Evolutionary conservation across 2,797 vertebrate genomes (phyloP), one percentile per base, ranked within the genome.

Genomic region (Mastacembelus armatus): DNA sequence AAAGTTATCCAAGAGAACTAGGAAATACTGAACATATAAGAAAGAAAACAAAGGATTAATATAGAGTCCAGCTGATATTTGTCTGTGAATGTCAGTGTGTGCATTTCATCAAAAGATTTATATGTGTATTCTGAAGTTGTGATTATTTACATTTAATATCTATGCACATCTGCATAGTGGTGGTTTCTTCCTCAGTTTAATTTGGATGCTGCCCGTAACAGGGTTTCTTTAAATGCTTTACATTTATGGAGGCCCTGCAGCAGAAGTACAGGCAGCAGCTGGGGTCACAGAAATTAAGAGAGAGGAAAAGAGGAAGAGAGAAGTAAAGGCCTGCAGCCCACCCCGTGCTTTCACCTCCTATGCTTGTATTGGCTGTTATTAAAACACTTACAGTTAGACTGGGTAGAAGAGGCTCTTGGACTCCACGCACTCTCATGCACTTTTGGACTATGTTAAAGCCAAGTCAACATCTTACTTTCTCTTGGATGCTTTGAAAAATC

Each of bases 201-300:
- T 87, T 83, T 81, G 79, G 73, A 85, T 66, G 40, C 50, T 22
- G 85, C 60, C 76, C 82, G 62, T 63, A 68, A 78, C 66, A 51
- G n/a, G 63, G 60, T 80, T 84, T 74, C 66, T 79, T 86, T 83
- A 85, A 84, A 85, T 82, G 80, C 82, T 57, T 66, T 43, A 66
- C 86, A 84, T 88, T 85, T 80, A 79, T 77, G 63, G 71, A 58
- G 65, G 67, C 60, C 45, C 57, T 16, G 3, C 69, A 70, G 55
- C 5, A 38, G 35, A 33, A 7, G 66, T n/a, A n/a, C n/a, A n/a
- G n/a, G 61, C 48, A 1, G 72, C 42, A 58, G 62, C 83, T 76
- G 58, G 32, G 71, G 66, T 71, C 64, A 38, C 61, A 71, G 58
- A 57, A 43, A 71, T 70, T 22, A 57, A 67, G 48, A 27, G 35